phyloP scores from a whole-genome alignment of 2,113 vertebrate genomes.

The Tyto alba region DNA sequence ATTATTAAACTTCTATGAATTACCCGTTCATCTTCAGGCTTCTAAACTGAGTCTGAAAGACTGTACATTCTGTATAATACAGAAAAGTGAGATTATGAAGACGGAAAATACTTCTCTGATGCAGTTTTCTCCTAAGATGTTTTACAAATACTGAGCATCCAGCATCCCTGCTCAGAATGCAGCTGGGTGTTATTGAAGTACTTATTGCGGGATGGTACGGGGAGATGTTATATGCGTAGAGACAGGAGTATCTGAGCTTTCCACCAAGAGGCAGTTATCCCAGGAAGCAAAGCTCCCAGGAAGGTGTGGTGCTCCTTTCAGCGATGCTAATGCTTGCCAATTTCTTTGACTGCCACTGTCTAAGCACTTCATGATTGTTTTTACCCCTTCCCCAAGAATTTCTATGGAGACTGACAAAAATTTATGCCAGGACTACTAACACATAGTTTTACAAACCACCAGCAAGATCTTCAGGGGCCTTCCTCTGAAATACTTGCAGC shows the following conservation, averaged over 20 bases:
- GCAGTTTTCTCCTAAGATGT: not conserved
- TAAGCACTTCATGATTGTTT: not conserved
- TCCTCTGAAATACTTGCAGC: not conserved
- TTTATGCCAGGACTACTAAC: not conserved
- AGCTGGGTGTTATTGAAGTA: constrained; percentile 14
- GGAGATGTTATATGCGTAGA: not conserved
- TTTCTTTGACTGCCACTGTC: not conserved
- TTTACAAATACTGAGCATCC: not conserved
- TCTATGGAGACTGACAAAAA: not conserved
- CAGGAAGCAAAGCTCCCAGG: not conserved
- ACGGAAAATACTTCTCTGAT: constrained; percentile 14
- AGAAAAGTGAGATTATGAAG: constrained; percentile 19
- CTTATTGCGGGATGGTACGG: not conserved
- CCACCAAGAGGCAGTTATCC: not conserved
- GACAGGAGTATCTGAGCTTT: not conserved
- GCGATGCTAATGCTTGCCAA: not conserved
- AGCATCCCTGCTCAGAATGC: not conserved
- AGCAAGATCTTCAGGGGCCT: not conserved
- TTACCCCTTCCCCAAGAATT: not conserved
- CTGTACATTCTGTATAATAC: not conserved
- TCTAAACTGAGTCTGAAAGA: constrained; percentile 19
- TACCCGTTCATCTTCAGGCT: not conserved
- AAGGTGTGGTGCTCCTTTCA: not conserved
- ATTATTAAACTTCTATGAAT: not conserved
- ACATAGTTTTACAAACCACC: not conserved